These are phyloP conservation scores for Hipparchia semele DNA, from an alignment of 2,888 invertebrate species.

Conservation along the genomic window DNA sequence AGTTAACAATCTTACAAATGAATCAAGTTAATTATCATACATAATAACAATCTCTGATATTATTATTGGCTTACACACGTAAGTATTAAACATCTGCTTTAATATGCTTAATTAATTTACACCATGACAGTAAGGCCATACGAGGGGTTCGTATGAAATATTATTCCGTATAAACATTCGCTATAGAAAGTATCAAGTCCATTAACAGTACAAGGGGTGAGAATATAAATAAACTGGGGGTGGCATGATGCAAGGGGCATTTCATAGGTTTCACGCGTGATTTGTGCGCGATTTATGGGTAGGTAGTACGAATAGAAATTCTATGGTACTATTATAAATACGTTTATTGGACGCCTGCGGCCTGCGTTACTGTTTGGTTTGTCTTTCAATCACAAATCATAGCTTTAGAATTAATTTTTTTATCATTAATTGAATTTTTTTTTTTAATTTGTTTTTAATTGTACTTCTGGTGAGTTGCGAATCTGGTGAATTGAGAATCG, in stretches of 20 bases:
- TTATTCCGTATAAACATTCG: conserved; percentile 28
- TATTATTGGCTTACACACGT: conserved; percentile 15
- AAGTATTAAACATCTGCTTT: conserved; percentile 27
- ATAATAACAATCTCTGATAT: conserved; percentile 4
- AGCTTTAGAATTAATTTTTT: too few relatives aligned
- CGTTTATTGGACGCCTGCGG: not conserved
- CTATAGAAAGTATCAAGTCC: conserved; percentile 30
- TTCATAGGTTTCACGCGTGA: conserved; percentile 20
- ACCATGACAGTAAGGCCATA: conserved; percentile 32
- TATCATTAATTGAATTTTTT: too few relatives aligned
- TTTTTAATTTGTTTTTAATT: too few relatives aligned
- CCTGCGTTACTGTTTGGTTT: not conserved
- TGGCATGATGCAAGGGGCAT: conserved; percentile 26
- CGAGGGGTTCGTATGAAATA: conserved; percentile 33
- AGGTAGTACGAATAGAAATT: too few relatives aligned
- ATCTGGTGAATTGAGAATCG: too few relatives aligned
- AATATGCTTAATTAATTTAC: conserved; percentile 40
- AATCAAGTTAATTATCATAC: too few relatives aligned
- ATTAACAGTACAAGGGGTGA: conserved; percentile 29
- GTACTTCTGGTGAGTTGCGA: too few relatives aligned
- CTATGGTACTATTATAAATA: not conserved
- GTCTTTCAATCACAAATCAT: too few relatives aligned
- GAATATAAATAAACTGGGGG: conserved; percentile 27
- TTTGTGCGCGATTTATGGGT: conserved; percentile 26
- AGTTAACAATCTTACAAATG: not conserved